Conservation (phyloP, 2,888 invertebrate species). For the Chouioia cunea region DNA sequence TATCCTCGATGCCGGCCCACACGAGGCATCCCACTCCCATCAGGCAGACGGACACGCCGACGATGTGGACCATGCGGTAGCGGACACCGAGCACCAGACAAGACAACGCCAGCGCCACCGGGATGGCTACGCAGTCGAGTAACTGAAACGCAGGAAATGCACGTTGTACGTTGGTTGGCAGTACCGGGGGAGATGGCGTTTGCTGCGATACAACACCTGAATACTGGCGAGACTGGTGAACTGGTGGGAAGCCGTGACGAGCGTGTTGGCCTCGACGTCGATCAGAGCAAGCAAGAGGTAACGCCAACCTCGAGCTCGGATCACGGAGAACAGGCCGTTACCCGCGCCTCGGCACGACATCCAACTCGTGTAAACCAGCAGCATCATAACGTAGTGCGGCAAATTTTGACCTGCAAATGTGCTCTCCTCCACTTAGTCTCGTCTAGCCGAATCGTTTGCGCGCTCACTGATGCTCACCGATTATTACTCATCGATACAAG, state of each 20-base stretch:
- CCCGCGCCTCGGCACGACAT: slow-evolving; percentile 79
- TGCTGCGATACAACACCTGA: slow-evolving; percentile 70
- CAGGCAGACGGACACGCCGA: slow-evolving; percentile 84
- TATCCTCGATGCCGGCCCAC: slow-evolving; percentile 84
- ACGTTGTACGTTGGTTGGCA: neutral
- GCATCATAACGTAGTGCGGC: slow-evolving; percentile 82
- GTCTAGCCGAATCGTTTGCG: no score
- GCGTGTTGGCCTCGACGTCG: slow-evolving; percentile 89
- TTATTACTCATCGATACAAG: no score
- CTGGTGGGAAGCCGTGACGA: slow-evolving; percentile 85
- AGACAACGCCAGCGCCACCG: slow-evolving; percentile 83
- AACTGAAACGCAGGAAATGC: slow-evolving; percentile 70
- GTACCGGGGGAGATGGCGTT: neutral
- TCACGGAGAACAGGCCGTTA: slow-evolving; percentile 73
- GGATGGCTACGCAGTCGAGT: slow-evolving; percentile 87
- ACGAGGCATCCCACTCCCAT: slow-evolving; percentile 87
- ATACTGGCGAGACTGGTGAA: slow-evolving; percentile 80
- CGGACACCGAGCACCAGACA: slow-evolving; percentile 82
- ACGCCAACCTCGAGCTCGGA: slow-evolving; percentile 81
- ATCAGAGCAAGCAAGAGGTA: slow-evolving; percentile 82
- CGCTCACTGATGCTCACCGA: no score
- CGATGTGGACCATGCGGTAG: slow-evolving; percentile 81
- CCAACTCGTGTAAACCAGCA: slow-evolving; percentile 82
- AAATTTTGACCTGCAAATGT: slow-evolving; percentile 84
- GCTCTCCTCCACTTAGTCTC: no score